Conservation (phyloP, 2,113 vertebrate genomes). For the Sclerurus mexicanus region DNA sequence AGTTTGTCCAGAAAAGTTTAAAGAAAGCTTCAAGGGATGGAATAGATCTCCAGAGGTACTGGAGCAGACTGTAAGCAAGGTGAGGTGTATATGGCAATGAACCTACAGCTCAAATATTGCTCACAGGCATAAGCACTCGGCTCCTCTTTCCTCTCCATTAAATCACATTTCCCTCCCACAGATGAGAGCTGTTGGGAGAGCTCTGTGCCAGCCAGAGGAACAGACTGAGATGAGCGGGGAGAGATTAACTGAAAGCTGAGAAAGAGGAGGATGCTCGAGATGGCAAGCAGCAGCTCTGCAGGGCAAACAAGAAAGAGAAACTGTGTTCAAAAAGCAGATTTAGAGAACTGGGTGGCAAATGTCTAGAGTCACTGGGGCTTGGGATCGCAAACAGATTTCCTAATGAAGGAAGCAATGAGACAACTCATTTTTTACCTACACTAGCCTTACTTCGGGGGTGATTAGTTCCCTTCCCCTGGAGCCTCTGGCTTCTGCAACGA, state of each 20-base stretch:
- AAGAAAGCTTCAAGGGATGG: not conserved
- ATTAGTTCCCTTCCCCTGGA: not conserved
- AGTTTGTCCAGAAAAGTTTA: not conserved
- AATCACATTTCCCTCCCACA: conserved; percentile 21
- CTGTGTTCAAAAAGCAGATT: not conserved
- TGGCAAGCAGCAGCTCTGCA: conserved; percentile 11
- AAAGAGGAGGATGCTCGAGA: conserved; percentile 3
- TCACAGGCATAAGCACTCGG: not conserved
- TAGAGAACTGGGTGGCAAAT: not conserved
- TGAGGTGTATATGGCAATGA: not conserved
- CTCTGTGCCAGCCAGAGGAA: not conserved
- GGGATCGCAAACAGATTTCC: not conserved
- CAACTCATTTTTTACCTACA: not conserved
- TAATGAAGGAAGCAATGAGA: not conserved
- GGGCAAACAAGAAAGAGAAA: conserved; percentile 30
- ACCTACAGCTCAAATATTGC: not conserved
- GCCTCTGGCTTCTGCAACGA: not conserved
- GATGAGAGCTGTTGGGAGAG: not conserved
- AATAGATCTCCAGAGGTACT: not conserved
- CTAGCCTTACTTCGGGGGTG: not conserved
- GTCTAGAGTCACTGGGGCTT: not conserved
- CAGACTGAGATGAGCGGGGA: conserved; percentile 32
- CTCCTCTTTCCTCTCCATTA: not conserved
- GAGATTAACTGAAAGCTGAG: conserved; percentile 36
- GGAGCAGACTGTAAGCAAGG: not conserved